phyloP scores from a whole-genome alignment of 2,888 invertebrate genomes.

The Andrena dorsata region DNA sequence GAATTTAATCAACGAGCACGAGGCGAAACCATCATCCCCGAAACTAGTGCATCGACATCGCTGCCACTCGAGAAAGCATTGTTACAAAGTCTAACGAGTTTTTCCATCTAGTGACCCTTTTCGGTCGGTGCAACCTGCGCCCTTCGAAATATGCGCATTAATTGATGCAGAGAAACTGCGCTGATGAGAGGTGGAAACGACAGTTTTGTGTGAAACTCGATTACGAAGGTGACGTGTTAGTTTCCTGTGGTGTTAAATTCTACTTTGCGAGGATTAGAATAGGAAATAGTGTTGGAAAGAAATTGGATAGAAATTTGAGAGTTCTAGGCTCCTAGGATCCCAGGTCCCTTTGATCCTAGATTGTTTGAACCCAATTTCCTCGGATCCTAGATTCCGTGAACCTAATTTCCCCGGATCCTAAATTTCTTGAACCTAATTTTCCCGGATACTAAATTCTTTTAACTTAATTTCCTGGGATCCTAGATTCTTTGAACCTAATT shows the following conservation, averaged over 20 bases:
- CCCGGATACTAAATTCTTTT: too few relatives aligned
- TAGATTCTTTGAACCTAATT: too few relatives aligned
- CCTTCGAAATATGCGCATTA: constrained; percentile 49
- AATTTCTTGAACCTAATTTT: too few relatives aligned
- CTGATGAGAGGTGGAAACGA: constrained; percentile 18
- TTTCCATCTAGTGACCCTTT: constrained; percentile 16
- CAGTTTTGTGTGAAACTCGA: not conserved
- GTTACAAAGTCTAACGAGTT: constrained; percentile 49
- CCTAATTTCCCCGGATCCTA: too few relatives aligned
- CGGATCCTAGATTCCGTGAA: too few relatives aligned
- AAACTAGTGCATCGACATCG: constrained; percentile 21
- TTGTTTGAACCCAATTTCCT: too few relatives aligned
- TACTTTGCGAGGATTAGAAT: too few relatives aligned
- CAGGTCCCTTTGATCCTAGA: too few relatives aligned
- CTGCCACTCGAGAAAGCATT: constrained; percentile 34
- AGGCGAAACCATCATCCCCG: constrained; percentile 20
- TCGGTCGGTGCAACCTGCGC: constrained; percentile 8
- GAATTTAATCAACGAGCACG: constrained; percentile 50
- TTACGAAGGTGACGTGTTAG: not conserved
- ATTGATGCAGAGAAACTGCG: constrained; percentile 25
- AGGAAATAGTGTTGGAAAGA: too few relatives aligned
- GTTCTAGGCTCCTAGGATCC: too few relatives aligned
- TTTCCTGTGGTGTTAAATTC: not conserved
- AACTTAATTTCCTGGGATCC: too few relatives aligned
- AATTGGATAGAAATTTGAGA: too few relatives aligned